phyloP scores from a whole-genome alignment of 2,797 vertebrate species.

The Eulemur albifrons region DNA sequence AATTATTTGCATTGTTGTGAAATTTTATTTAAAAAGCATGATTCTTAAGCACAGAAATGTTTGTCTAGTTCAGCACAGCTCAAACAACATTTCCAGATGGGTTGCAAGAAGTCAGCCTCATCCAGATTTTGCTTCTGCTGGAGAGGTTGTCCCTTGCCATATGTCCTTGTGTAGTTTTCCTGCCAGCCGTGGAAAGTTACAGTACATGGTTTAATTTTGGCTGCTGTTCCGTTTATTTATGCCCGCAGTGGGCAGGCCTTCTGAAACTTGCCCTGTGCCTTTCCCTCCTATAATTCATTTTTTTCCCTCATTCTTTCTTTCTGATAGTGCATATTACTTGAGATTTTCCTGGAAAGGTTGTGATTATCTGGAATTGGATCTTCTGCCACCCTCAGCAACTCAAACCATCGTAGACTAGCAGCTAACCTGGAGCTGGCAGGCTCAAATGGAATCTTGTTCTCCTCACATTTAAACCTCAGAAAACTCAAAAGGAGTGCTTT shows the following conservation, averaged over 20 bases:
- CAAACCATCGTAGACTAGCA: neutral
- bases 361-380: neutral
- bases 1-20: neutral
- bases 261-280: neutral
- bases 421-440: neutral
- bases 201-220: constrained; percentile 34
- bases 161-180: constrained; percentile 47
- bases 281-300: neutral
- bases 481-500: neutral
- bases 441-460: neutral
- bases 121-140: constrained; percentile 70
- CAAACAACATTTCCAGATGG: constrained; percentile 69
- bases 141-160: constrained; percentile 44
- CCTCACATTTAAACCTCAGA: neutral
- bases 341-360: neutral
- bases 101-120: constrained; percentile 52
- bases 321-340: neutral
- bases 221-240: neutral
- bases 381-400: neutral
- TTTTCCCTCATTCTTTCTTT: neutral
- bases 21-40: neutral
- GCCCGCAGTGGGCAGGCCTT: neutral
- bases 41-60: neutral
- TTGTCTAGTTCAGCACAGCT: constrained; percentile 4
- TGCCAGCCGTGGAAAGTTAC: constrained; percentile 54